phyloP scores from a whole-genome alignment of 2,888 invertebrate genomes.

The Caenorhabditis sp. region DNA sequence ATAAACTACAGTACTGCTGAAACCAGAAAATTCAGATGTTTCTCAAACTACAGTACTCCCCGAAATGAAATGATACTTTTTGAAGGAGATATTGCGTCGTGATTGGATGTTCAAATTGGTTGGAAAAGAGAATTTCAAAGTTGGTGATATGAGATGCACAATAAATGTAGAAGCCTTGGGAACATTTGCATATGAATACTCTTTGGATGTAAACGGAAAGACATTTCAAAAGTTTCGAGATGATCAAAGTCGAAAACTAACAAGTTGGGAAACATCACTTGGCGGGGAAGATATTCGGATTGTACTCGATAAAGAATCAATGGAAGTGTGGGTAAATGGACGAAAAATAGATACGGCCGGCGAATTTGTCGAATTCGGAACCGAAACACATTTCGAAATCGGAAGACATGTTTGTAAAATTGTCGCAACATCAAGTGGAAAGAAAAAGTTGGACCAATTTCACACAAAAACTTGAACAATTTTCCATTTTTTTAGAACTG shows the following conservation, averaged over 20 bases:
- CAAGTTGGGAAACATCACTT: constrained; percentile 79
- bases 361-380: constrained; percentile 84
- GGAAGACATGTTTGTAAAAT: constrained; percentile 70
- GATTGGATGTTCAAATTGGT: constrained; percentile 94
- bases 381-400: constrained; percentile 82
- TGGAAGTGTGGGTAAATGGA: constrained; percentile 83
- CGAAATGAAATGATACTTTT: too few relatives aligned
- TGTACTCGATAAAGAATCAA: constrained; percentile 81
- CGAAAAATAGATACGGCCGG: constrained; percentile 78
- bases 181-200: constrained; percentile 84
- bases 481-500: constrained; percentile 71
- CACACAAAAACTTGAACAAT: neutral
- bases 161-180: constrained; percentile 76
- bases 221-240: constrained; percentile 83
- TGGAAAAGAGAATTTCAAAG: constrained; percentile 82
- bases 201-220: constrained; percentile 82
- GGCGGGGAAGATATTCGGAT: constrained; percentile 75
- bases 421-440: constrained; percentile 41
- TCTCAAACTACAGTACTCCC: too few relatives aligned
- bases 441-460: constrained; percentile 42
- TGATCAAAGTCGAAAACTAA: constrained; percentile 80
- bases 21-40: too few relatives aligned
- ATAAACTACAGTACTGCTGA: too few relatives aligned
- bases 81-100: constrained; percentile 80
- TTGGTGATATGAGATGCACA: constrained; percentile 71